Conservation (phyloP, 2,888 invertebrate species). For the Copidosoma aretas region DNA sequence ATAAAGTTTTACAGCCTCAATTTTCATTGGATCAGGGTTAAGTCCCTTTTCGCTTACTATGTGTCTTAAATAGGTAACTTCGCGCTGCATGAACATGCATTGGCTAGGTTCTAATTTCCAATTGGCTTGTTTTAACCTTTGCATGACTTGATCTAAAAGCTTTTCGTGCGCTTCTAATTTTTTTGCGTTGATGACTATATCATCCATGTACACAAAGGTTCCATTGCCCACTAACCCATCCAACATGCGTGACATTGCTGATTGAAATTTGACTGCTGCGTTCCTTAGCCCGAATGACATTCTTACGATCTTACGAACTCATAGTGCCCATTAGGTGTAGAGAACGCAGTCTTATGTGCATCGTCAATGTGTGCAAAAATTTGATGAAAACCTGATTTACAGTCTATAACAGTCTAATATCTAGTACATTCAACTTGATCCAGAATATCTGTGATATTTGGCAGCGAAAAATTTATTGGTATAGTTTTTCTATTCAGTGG, state of each 20-base stretch:
- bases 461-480: background rate
- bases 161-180: conserved; percentile 21
- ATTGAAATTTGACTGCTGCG: conserved; percentile 49
- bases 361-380: conserved; percentile 38
- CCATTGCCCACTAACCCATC: conserved; percentile 43
- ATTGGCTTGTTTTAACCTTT: conserved; percentile 15
- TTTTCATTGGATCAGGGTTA: conserved; percentile 33
- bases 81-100: conserved; percentile 24
- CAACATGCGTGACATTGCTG: conserved; percentile 48
- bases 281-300: conserved; percentile 50
- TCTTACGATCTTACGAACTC: conserved; percentile 35
- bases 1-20: conserved; percentile 34
- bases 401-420: conserved; percentile 44
- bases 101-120: conserved; percentile 41
- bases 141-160: conserved; percentile 13
- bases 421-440: conserved; percentile 40
- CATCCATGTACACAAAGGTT: conserved; percentile 41
- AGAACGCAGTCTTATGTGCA: conserved; percentile 40
- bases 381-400: conserved; percentile 45
- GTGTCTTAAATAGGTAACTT: conserved; percentile 40
- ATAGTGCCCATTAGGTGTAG: conserved; percentile 39
- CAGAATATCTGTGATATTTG: conserved; percentile 43
- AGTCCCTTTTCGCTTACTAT: conserved; percentile 35
- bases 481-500: conserved; percentile 9
- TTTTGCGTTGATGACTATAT: conserved; percentile 38